These are phyloP conservation scores for Leucoraja ocellata DNA, from an alignment of 2,797 vertebrate genomes.

Conservation along the genomic window DNA sequence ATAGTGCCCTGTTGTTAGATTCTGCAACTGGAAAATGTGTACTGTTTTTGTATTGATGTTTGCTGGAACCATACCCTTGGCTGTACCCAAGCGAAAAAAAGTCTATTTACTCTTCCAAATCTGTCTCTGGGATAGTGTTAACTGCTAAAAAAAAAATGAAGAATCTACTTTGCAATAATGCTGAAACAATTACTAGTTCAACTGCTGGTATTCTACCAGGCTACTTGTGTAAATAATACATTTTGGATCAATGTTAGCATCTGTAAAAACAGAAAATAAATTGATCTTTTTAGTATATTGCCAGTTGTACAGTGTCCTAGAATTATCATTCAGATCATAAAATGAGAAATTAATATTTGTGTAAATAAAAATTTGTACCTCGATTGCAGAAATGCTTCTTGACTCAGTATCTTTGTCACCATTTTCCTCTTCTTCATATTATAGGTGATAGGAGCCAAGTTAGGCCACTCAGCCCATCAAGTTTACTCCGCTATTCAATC, in stretches of 20 bases:
- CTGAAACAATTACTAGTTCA: background rate
- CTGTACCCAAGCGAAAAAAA: background rate
- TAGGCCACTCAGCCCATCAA: no score
- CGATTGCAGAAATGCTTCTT: background rate
- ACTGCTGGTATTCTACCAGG: background rate
- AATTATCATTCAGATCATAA: background rate
- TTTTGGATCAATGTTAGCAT: background rate
- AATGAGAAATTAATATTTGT: background rate
- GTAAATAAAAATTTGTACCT: background rate
- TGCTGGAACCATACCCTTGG: background rate
- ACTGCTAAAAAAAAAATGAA: background rate
- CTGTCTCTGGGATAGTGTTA: background rate
- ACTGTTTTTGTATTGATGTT: background rate
- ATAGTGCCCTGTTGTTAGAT: background rate
- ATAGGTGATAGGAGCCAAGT: no score
- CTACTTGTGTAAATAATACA: background rate
- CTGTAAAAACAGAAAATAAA: background rate
- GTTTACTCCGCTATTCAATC: no score
- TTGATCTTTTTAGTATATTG: background rate
- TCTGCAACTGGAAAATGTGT: background rate
- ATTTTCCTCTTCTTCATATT: background rate
- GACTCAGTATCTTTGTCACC: background rate
- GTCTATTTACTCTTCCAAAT: background rate
- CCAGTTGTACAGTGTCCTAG: background rate
- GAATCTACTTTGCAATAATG: conserved; percentile 34